Evolutionary conservation across 1,140 invertebrate genomes (phyloP).

Genomic region (Drosophila simulans): DNA sequence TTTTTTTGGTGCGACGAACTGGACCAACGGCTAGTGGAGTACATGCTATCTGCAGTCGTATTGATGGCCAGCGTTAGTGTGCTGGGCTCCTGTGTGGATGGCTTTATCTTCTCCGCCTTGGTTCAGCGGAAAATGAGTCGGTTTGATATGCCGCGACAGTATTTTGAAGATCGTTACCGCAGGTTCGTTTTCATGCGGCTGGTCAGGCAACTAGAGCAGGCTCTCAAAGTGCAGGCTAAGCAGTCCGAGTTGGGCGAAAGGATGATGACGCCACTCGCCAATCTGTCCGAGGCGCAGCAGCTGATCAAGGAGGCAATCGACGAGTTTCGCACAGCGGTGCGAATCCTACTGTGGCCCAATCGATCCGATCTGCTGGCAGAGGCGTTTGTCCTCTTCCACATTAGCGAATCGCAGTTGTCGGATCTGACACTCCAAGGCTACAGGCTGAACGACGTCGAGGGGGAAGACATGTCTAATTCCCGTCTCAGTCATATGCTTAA

Average conservation of each 20-base stretch:
- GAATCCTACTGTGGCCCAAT: conserved; percentile 56
- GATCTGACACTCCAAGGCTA: conserved; percentile 37
- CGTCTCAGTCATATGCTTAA: conserved; percentile 50
- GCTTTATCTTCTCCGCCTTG: conserved; percentile 24
- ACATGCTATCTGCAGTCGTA: conserved; percentile 38
- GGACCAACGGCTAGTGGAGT: conserved; percentile 10
- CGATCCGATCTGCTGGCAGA: conserved; percentile 47
- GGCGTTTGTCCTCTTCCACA: conserved; percentile 49
- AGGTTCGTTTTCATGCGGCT: conserved; percentile 62
- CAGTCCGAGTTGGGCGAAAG: neutral
- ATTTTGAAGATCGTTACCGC: conserved; percentile 57
- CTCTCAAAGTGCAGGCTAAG: conserved; percentile 40
- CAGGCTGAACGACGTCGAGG: conserved; percentile 19
- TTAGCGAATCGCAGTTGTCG: conserved; percentile 45
- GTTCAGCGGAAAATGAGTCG: conserved; percentile 32
- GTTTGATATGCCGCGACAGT: conserved; percentile 26
- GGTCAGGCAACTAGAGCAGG: conserved; percentile 54
- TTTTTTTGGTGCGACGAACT: conserved; percentile 54
- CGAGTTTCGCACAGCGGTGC: conserved; percentile 54
- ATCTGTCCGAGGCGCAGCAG: conserved; percentile 30
- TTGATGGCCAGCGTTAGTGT: conserved; percentile 30
- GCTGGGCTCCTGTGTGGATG: conserved; percentile 44
- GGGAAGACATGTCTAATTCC: conserved; percentile 31
- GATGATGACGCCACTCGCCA: neutral
- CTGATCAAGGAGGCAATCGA: conserved; percentile 54